Evolutionary conservation across 2,113 vertebrate genomes (phyloP).

Genomic region (rabbit (Oryctolagus cuniculus)): DNA sequence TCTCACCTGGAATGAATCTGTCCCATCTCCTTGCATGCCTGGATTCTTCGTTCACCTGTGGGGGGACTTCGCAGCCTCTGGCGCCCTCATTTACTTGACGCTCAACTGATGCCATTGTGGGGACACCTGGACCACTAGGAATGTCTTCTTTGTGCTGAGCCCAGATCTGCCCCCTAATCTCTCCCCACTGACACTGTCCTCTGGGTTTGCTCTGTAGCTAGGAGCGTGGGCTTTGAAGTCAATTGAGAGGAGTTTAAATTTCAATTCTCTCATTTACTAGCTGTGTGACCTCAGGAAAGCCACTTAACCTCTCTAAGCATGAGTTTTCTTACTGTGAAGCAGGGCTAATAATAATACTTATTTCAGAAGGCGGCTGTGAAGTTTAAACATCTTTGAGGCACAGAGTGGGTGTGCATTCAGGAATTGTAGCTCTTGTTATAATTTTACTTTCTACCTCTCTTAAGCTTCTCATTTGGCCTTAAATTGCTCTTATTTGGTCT

Average conservation of each 20-base stretch:
- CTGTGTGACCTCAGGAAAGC: slow-evolving; percentile 72
- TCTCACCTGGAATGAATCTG: background rate
- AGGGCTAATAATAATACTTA: slow-evolving; percentile 37
- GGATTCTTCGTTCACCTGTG: background rate
- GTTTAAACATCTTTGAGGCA: slow-evolving; percentile 57
- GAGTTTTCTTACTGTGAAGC: background rate
- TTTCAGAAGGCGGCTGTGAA: slow-evolving; percentile 64
- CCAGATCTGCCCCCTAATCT: background rate
- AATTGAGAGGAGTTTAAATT: background rate
- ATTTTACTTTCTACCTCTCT: slow-evolving; percentile 63
- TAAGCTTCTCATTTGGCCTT: slow-evolving; percentile 69
- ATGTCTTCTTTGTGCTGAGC: background rate
- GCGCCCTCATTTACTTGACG: background rate
- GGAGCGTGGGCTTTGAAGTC: background rate
- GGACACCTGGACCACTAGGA: background rate
- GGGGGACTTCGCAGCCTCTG: background rate
- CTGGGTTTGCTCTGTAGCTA: background rate
- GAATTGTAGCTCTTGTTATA: slow-evolving; percentile 59
- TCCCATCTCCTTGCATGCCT: background rate
- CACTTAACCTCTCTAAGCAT: slow-evolving; percentile 58
- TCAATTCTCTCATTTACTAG: slow-evolving; percentile 37
- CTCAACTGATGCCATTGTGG: background rate
- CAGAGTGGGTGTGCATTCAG: slow-evolving; percentile 12
- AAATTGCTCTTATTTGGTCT: slow-evolving; percentile 60
- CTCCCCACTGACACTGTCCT: background rate